Evolutionary conservation across 1,140 invertebrate species (phyloP).

Genomic region (Meteorus sp.): DNA sequence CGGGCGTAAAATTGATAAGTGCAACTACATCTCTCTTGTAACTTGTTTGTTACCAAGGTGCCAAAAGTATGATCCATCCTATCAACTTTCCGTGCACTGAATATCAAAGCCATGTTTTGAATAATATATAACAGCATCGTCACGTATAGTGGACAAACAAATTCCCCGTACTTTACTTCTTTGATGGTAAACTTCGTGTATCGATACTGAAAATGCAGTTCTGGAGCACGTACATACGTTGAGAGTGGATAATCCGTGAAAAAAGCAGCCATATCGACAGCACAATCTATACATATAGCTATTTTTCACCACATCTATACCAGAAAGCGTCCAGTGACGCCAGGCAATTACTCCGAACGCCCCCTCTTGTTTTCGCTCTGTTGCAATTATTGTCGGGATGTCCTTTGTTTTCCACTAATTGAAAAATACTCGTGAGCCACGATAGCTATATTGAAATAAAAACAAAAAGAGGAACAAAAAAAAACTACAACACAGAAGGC

Average conservation of each 20-base stretch:
- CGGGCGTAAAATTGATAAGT: too few relatives aligned
- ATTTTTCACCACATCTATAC: slow-evolving; percentile 14
- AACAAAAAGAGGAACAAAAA: neutral
- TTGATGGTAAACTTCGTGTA: slow-evolving; percentile 15
- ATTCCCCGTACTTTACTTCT: slow-evolving; percentile 20
- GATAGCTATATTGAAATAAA: slow-evolving; percentile 9
- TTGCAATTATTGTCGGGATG: slow-evolving; percentile 45
- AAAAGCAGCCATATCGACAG: slow-evolving; percentile 23
- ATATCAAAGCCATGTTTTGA: slow-evolving; percentile 1
- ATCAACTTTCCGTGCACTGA: neutral
- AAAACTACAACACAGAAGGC: slow-evolving; percentile 16
- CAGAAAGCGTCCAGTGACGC: slow-evolving; percentile 26
- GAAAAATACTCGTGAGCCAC: slow-evolving; percentile 39
- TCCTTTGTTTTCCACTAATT: slow-evolving; percentile 44
- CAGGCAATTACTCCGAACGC: slow-evolving; percentile 38
- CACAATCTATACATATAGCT: neutral
- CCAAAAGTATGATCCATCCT: neutral
- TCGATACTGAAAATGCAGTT: slow-evolving; percentile 14
- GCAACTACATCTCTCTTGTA: too few relatives aligned
- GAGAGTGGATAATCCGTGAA: slow-evolving; percentile 24
- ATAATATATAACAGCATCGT: slow-evolving; percentile 11
- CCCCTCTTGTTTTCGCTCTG: slow-evolving; percentile 41
- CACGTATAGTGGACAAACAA: slow-evolving; percentile 9
- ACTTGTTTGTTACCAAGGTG: neutral
- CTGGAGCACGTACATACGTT: slow-evolving; percentile 4